Evolutionary conservation across 2,888 invertebrate genomes (phyloP).

Genomic region (Pterostichus niger): DNA sequence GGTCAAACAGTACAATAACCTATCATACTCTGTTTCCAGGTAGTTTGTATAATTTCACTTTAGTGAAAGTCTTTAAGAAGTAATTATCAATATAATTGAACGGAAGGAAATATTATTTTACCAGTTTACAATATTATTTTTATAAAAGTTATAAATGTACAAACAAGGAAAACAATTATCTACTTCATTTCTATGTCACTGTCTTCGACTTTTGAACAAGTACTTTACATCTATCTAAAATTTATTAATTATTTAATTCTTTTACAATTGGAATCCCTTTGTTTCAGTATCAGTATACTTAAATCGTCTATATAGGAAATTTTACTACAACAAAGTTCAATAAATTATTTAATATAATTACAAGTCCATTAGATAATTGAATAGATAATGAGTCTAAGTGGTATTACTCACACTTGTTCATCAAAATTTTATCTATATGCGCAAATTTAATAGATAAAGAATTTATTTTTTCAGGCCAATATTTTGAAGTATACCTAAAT

Average conservation of each 20-base stretch:
- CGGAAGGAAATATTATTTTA: no score
- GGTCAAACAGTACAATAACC: no score
- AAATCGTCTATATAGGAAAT: not conserved
- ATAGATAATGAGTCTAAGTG: no score
- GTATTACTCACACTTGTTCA: not conserved
- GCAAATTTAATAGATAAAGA: no score
- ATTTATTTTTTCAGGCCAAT: no score
- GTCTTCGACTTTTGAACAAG: not conserved
- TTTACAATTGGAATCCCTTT: not conserved
- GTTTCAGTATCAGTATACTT: conserved; percentile 19
- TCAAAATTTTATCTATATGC: not conserved
- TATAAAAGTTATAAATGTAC: not conserved
- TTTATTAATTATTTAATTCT: not conserved
- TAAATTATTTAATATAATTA: conserved; percentile 2
- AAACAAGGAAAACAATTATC: not conserved
- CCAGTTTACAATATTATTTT: not conserved
- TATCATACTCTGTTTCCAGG: no score
- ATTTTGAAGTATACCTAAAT: no score
- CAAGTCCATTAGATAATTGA: not conserved
- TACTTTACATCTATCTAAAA: not conserved
- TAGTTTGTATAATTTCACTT: not conserved
- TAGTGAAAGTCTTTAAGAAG: no score
- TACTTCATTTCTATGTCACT: not conserved
- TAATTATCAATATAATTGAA: not conserved
- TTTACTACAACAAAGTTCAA: not conserved